phyloP scores from a whole-genome alignment of 2,888 invertebrate genomes.

The Andrena hattorfiana region DNA sequence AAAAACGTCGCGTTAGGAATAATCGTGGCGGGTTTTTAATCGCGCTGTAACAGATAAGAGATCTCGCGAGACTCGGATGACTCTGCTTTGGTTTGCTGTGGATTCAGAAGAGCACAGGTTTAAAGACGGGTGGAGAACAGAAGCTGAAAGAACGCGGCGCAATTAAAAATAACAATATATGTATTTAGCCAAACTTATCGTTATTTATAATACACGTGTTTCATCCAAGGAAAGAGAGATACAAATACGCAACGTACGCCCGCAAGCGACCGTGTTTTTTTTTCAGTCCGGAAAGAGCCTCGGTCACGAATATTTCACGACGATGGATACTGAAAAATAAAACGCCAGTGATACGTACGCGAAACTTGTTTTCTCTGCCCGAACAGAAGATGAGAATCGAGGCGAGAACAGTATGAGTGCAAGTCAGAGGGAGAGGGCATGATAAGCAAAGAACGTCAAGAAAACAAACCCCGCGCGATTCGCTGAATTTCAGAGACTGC shows the following conservation, averaged over 20 bases:
- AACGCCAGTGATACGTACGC: slow-evolving; percentile 41
- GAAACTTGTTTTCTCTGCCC: neutral
- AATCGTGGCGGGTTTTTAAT: neutral
- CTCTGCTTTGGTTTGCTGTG: neutral
- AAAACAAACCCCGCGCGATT: neutral
- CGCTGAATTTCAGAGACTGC: neutral
- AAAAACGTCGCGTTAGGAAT: neutral
- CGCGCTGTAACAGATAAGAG: neutral
- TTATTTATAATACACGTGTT: slow-evolving; percentile 60
- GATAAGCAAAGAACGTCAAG: slow-evolving; percentile 5
- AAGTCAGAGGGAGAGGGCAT: neutral
- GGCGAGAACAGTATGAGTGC: neutral
- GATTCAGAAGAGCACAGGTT: neutral
- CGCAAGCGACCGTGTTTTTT: slow-evolving; percentile 19
- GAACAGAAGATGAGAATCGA: neutral
- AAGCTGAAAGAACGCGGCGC: neutral
- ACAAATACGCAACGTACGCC: slow-evolving; percentile 54
- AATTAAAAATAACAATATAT: slow-evolving; percentile 61
- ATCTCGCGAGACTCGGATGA: too few relatives aligned
- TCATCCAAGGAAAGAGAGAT: slow-evolving; percentile 53
- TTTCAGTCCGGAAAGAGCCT: slow-evolving; percentile 37
- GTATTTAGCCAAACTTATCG: slow-evolving; percentile 63
- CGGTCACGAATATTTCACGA: slow-evolving; percentile 78
- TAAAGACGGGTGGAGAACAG: neutral
- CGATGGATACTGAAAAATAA: slow-evolving; percentile 79